Evolutionary conservation across 2,113 vertebrate genomes (phyloP), one percentile per base, ranked within the genome.

Genomic region (Catharus minimus): DNA sequence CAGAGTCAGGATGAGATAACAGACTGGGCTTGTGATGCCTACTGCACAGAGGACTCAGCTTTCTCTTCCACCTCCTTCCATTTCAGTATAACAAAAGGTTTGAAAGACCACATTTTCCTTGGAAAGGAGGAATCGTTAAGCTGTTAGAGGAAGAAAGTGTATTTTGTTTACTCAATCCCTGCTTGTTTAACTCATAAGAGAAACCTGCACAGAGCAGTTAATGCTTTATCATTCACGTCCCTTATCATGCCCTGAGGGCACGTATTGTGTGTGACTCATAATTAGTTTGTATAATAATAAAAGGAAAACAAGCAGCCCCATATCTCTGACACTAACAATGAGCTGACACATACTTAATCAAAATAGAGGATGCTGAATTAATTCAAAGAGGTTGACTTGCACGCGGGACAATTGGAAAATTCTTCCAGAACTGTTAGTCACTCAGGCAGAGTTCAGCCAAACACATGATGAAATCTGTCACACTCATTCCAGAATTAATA

Each of bases 341-440:
- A 95, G 68, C 62, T 95, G 97, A 96, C 96, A 97, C 91, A 91
- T 88, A 85, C 75, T 96, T 90, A 86, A 97, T 97, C 94, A 96
- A 94, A 96, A 96, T 58, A 91, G 92, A 95, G 94, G 88, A 91
- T 97, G 77, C 86, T 69, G 79, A 76, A 91, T 82, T 91, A 86
- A 92, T 92, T 94, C 91, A 92, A 92, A 95, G 88, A 81, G 58
- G 49, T 73, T 90, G 78, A 11, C 89, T 95, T 94, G 95, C 90
- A 82, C 64, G 55, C 94, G 74, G 68, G 86, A 91, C 89, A 83
- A 90, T 71, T 81, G 65, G 58, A 92, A 95, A 76, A 32, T 85
- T 52, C 67, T 82, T 71, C 89, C 80, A 43, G 47, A 68, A 71
- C 67, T 57, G 49, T 96, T 95, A 92, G 69, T 96, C 88, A 96